phyloP scores from a whole-genome alignment of 2,797 vertebrate genomes.

The Acanthornis magna region DNA sequence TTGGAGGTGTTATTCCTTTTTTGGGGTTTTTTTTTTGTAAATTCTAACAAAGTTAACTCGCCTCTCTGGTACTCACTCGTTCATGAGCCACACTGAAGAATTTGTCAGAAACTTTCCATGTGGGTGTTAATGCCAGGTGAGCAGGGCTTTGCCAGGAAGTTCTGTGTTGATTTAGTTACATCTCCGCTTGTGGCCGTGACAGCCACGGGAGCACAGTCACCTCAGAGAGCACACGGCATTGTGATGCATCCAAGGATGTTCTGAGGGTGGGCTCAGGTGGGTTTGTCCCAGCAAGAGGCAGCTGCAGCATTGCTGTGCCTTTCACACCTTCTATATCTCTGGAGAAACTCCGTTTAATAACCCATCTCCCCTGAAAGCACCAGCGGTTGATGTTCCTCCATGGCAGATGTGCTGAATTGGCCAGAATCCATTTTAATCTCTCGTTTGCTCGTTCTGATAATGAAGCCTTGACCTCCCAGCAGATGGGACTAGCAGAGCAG shows the following conservation, averaged over 20 bases:
- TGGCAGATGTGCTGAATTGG: constrained; percentile 41
- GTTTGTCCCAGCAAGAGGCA: not conserved
- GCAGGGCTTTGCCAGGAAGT: not conserved
- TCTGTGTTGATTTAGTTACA: not conserved
- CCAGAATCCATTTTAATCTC: constrained; percentile 41
- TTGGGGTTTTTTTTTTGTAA: no score
- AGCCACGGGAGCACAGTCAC: not conserved
- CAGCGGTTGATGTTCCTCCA: not conserved
- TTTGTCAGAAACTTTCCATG: not conserved
- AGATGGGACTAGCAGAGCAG: constrained; percentile 7
- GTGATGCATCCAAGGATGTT: not conserved
- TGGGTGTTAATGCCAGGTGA: not conserved
- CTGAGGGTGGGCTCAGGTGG: not conserved
- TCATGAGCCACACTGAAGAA: not conserved
- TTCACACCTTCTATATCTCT: not conserved
- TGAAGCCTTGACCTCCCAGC: constrained; percentile 41
- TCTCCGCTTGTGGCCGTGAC: not conserved
- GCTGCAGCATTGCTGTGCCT: not conserved
- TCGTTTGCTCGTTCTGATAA: not conserved
- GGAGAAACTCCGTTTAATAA: constrained; percentile 11
- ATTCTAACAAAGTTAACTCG: not conserved
- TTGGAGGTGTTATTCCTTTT: not conserved
- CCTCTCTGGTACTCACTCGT: not conserved
- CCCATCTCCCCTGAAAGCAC: not conserved
- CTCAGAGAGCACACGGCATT: fast-evolving